Evolutionary conservation across 1,140 invertebrate genomes (phyloP), one percentile per base, ranked within the genome.

Genomic region (Drosophila littoralis): DNA sequence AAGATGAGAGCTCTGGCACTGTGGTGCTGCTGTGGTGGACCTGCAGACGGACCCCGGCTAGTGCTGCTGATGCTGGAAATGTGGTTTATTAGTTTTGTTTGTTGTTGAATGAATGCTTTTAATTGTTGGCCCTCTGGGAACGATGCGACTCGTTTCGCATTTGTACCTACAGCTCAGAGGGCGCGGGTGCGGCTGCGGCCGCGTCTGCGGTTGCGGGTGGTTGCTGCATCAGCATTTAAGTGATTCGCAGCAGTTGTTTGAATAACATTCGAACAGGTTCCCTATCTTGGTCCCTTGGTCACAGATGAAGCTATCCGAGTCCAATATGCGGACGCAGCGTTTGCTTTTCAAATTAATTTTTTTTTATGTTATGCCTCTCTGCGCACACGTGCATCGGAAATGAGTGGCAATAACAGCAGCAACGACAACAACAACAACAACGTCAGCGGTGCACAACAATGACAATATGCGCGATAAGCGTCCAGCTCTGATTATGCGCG

Each of bases 331-430:
- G n/a, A 17, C 38, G 59, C 61, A 67, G 74, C 69, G 52, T 59
- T 77, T 74, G 10, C 28, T 55, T 38, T 54, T 22, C 36, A 43
- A 38, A 38, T 66, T 55, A n/a, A 28, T 33, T 17, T 35, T 15
- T 46, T 45, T 13, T 13, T 54, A 63, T 35, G 66, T 78, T 72
- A 82, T 65, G 81, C 67, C 82, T 72, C 75, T 58, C 36, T 75
- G 76, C 51, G 59, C 68, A 79, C 82, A 86, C 83, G 78, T 86
- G 82, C 82, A 76, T 32, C 83, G 79, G 84, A 86, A 86, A 73
- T 86, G 76, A 67, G 63, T 35, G 51, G 48, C 61, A 65, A 51
- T 28, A 54, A 51, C 9, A 42, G 15, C 46, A 33, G 8, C 50
- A 54, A n/a, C n/a, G n/a, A 12, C 50, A 45, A 45, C 22, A 51